A percentile compares a stretch with the other conserved stretches of the same genome.
phyloP scores from a whole-genome alignment of 2,113 vertebrate species.

The Gorsachius goisagi region DNA sequence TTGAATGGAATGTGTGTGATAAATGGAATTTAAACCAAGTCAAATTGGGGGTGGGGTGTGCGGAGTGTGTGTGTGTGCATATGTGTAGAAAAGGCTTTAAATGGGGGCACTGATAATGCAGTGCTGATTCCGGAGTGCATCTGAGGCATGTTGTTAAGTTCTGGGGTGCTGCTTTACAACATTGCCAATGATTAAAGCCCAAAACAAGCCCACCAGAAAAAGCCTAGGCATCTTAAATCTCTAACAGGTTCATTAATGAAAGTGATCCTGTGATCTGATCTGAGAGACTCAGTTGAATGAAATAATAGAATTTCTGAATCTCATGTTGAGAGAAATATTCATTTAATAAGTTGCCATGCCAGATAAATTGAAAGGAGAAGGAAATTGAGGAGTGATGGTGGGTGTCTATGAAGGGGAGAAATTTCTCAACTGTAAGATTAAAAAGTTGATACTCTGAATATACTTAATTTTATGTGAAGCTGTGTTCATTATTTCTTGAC shows the following conservation, averaged over 20 bases:
- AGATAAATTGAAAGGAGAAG: not conserved
- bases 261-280: constrained; percentile 86
- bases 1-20: constrained; percentile 61
- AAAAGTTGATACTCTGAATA: not conserved
- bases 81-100: constrained; percentile 57
- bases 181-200: constrained; percentile 87
- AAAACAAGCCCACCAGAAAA: constrained; percentile 70
- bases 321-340: fast-evolving
- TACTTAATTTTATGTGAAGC: not conserved
- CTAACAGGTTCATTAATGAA: constrained; percentile 71
- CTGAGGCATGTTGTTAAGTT: constrained; percentile 81
- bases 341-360: not conserved
- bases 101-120: constrained; percentile 78
- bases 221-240: constrained; percentile 74
- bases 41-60: not conserved
- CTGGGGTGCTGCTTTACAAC: constrained; percentile 72
- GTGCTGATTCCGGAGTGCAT: constrained; percentile 93
- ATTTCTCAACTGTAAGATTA: not conserved
- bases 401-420: not conserved
- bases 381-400: not conserved
- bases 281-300: constrained; percentile 39
- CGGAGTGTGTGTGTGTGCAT: not conserved
- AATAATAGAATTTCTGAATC: not conserved
- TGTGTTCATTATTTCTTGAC: not conserved
- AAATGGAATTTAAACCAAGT: not conserved